These are phyloP conservation scores for Ruditapes philippinarum DNA, from an alignment of 1,140 invertebrate species.

Conservation along the genomic window DNA sequence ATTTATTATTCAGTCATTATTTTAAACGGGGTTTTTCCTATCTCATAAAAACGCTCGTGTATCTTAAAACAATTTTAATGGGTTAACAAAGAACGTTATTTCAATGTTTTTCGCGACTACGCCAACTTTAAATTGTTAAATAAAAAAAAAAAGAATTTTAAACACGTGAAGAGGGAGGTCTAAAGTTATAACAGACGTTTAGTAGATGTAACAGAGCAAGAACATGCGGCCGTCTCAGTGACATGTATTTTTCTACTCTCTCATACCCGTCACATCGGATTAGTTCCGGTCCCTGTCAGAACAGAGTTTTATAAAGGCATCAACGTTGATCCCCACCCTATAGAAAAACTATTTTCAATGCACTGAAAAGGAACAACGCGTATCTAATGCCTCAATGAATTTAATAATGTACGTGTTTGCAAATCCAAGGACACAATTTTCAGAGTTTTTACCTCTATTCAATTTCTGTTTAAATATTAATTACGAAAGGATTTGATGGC, in stretches of 20 bases:
- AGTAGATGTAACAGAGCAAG: background rate
- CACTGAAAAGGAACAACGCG: slow-evolving; percentile 22
- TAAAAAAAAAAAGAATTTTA: too few species aligned
- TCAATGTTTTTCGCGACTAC: too few species aligned
- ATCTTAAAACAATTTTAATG: too few species aligned
- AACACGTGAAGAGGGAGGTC: too few species aligned
- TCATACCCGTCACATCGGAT: slow-evolving; percentile 24
- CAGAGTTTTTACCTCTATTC: slow-evolving; percentile 18
- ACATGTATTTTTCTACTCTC: background rate
- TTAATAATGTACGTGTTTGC: background rate
- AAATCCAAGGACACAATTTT: slow-evolving; percentile 2
- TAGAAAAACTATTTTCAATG: background rate
- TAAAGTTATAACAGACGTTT: background rate
- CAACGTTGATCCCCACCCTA: background rate
- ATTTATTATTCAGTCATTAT: too few species aligned
- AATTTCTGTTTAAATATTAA: slow-evolving; percentile 2
- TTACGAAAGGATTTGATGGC: slow-evolving; percentile 1
- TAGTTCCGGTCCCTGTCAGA: slow-evolving; percentile 45
- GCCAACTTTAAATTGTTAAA: too few species aligned
- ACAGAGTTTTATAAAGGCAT: background rate
- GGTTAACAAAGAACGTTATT: too few species aligned
- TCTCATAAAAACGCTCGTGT: too few species aligned
- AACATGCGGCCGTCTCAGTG: background rate
- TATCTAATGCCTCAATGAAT: background rate
- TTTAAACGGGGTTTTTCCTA: too few species aligned